Evolutionary conservation across 1,140 invertebrate genomes (phyloP).

Genomic region (Neodiprion pinetum): DNA sequence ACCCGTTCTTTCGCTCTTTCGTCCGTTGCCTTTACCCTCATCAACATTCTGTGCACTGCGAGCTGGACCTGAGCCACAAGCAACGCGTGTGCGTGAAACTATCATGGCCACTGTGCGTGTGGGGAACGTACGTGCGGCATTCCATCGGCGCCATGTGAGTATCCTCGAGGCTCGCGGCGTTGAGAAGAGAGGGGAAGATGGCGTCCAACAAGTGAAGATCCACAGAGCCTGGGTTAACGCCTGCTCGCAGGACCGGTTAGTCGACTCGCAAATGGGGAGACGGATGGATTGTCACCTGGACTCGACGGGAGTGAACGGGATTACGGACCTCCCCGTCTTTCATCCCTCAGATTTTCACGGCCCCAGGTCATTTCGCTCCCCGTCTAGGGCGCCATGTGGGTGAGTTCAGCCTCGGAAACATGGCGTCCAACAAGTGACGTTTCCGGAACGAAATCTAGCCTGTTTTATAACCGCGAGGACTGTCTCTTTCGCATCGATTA

Average conservation of each 20-base stretch:
- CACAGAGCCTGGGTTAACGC: too few species aligned
- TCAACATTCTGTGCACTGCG: not conserved
- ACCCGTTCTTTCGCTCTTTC: not conserved
- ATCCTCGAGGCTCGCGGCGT: constrained; percentile 33
- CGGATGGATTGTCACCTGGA: too few species aligned
- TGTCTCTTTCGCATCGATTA: too few species aligned
- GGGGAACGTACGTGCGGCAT: not conserved
- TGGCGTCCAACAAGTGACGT: constrained; percentile 50
- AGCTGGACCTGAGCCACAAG: not conserved
- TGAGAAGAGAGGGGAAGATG: constrained; percentile 11
- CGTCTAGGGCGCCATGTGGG: too few species aligned
- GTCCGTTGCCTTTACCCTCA: constrained; percentile 3
- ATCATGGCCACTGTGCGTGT: too few species aligned
- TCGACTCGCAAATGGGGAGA: too few species aligned
- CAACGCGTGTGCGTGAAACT: not conserved
- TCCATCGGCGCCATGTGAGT: constrained; percentile 4
- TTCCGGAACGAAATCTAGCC: constrained; percentile 35
- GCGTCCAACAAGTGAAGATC: not conserved
- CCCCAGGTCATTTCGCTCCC: too few species aligned
- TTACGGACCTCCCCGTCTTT: too few species aligned
- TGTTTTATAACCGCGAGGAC: constrained; percentile 32
- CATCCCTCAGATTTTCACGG: too few species aligned
- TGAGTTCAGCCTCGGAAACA: constrained; percentile 16
- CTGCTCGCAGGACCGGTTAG: too few species aligned
- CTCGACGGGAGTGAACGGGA: too few species aligned